Conservation (phyloP, 2,888 invertebrate species). For the Leptura quadrifasciata region DNA sequence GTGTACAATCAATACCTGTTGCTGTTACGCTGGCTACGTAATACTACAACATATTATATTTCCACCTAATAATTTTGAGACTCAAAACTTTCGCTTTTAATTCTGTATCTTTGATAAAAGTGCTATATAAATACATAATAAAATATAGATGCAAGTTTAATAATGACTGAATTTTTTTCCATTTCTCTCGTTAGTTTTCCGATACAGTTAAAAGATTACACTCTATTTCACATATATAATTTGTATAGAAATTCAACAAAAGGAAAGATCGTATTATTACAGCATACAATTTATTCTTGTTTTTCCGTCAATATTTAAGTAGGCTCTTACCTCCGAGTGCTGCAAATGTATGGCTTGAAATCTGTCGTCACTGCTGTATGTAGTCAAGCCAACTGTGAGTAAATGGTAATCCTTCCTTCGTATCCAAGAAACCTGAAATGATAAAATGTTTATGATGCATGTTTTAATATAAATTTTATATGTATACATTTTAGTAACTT, state of each 20-base stretch:
- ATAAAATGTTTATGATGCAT: not conserved
- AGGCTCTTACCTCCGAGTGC: conserved; percentile 84
- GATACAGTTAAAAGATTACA: not conserved
- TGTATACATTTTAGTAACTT: not conserved
- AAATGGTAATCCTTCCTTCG: conserved; percentile 90
- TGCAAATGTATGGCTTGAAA: conserved; percentile 91
- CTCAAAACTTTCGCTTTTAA: too few relatives aligned
- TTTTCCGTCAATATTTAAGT: conserved; percentile 43
- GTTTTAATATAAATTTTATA: not conserved
- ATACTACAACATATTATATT: too few relatives aligned
- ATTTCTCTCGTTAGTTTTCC: too few relatives aligned
- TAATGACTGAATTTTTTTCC: too few relatives aligned
- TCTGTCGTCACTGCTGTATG: conserved; percentile 92
- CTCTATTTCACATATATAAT: not conserved
- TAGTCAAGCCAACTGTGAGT: conserved; percentile 89
- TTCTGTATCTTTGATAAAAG: too few relatives aligned
- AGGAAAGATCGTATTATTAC: not conserved
- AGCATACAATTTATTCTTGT: conserved; percentile 16
- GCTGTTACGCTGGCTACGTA: too few relatives aligned
- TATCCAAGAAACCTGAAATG: conserved; percentile 88
- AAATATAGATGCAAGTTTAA: too few relatives aligned
- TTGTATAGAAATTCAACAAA: not conserved
- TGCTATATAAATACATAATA: too few relatives aligned
- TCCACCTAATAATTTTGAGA: too few relatives aligned
- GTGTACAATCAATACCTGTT: too few relatives aligned